A percentile compares a stretch with the other conserved stretches of the same genome.
Conservation (phyloP, 2,797 vertebrate species). For the Paedocypris micromegethes region DNA sequence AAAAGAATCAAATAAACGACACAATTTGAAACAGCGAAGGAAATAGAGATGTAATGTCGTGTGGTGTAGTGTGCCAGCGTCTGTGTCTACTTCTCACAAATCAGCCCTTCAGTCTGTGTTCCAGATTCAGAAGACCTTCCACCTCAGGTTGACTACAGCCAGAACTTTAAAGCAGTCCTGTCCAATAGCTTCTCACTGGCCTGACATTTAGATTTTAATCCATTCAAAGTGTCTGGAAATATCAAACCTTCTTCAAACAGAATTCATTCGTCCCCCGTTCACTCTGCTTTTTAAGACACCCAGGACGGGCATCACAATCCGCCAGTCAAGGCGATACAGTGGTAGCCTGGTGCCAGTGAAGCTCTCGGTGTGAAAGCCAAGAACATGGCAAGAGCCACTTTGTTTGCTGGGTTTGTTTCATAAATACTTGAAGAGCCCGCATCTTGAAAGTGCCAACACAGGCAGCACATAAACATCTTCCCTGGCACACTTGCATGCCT, state of each 20-base stretch:
- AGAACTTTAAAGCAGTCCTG: conserved; percentile 39
- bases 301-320: conserved; percentile 9
- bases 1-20: too few species aligned
- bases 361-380: conserved; percentile 47
- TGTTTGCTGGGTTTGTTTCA: conserved; percentile 67
- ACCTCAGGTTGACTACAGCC: conserved; percentile 15
- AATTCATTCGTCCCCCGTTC: conserved; percentile 50
- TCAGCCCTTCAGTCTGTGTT: conserved; percentile 22
- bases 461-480: conserved; percentile 60
- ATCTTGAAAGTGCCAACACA: conserved; percentile 71
- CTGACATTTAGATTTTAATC: conserved; percentile 52
- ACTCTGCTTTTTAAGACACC: conserved; percentile 55
- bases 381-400: conserved; percentile 62
- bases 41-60: too few species aligned
- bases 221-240: conserved; percentile 53
- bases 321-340: conserved; percentile 16
- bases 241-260: conserved; percentile 58
- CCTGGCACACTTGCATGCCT: conserved; percentile 70
- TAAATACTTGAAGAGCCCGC: conserved; percentile 74
- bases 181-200: conserved; percentile 41
- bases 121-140: conserved; percentile 45
- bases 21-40: too few species aligned
- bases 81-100: conserved; percentile 12
- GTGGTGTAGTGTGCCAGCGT: not conserved
- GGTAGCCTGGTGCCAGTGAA: conserved; percentile 28